Conservation (phyloP, 2,113 vertebrate genomes). For the Mormoops blainvillei region DNA sequence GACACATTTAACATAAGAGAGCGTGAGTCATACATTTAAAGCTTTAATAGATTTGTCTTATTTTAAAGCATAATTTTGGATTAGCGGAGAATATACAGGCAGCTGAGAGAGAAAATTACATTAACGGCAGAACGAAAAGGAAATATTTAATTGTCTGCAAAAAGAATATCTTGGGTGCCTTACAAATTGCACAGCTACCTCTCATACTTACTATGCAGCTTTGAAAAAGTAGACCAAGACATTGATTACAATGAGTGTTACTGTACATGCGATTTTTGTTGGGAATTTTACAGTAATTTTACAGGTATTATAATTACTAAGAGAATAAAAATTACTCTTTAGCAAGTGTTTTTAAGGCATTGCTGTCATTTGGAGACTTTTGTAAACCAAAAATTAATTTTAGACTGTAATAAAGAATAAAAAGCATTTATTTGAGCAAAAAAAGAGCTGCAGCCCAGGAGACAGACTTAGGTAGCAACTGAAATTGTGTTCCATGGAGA, state of each 20-base stretch:
- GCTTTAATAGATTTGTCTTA: conserved; percentile 4
- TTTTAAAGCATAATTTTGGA: conserved; percentile 14
- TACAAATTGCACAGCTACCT: not conserved
- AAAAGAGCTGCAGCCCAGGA: not conserved
- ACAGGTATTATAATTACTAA: not conserved
- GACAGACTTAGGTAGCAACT: not conserved
- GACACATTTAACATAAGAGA: not conserved
- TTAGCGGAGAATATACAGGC: not conserved
- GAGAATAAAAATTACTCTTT: not conserved
- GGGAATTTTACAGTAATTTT: no score
- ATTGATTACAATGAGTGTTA: no score
- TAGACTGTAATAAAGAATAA: not conserved
- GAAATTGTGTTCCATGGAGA: not conserved
- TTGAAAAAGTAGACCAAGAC: not conserved
- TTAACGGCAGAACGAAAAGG: not conserved
- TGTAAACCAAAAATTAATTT: not conserved
- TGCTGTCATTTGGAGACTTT: not conserved
- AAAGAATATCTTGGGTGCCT: not conserved
- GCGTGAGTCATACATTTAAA: not conserved
- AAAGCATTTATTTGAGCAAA: not conserved
- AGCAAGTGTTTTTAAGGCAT: not conserved
- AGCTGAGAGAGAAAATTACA: not conserved
- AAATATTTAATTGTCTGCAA: conserved; percentile 32
- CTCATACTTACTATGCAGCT: not conserved
- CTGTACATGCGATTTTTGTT: no score